Evolutionary conservation across 1,140 invertebrate genomes (phyloP), one percentile per base, ranked within the genome.

Genomic region (Plutomurus gul): DNA sequence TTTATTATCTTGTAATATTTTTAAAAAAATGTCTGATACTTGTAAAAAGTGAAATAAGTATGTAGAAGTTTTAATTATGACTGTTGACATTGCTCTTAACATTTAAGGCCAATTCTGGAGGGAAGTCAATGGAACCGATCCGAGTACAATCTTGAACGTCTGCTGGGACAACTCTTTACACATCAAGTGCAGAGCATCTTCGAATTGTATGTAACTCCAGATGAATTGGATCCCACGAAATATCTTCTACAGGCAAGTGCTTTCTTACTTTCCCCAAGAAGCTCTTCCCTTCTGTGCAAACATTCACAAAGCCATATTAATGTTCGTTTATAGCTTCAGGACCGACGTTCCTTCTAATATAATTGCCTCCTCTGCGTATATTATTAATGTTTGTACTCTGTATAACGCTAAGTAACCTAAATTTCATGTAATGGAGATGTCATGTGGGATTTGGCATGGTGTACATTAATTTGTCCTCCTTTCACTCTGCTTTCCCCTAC

Each of bases 101-200:
- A n/a, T n/a, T n/a, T n/a, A n/a, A n/a, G n/a, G 56, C 89, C 89
- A 4, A 85, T 90, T 16, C 82, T 89, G 2, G 77, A 86, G 30
- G 84, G 83, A 22, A 82, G 82, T 6, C 76, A 78, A 0, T 88
- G 86, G 85, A 84, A 85, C 77, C 27, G 65, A 71, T 81, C 81
- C 75, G 81, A 71, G 56, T 85, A 84, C 47, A 81, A 83, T 86
- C 87, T 80, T 83, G 87, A 89, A 71, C 83, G 86, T 10, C 84
- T 89, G 0, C 82, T 91, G 27, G 86, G 86, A 13, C 86, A 87
- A 78, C 85, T 90, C 18, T 85, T 87, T 25, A 82, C 88, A 20
- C 87, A 88, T 80, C 88, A 89, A 85, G 88, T 89, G 74, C 87
- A 89, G 76, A 87, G 87, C 1, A 85, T 90, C 22, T 86, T 90